Percentiles rank a stretch among this genome's conserved stretches.
Conservation (phyloP, 2,113 vertebrate genomes). For the Microtus pennsylvanicus region DNA sequence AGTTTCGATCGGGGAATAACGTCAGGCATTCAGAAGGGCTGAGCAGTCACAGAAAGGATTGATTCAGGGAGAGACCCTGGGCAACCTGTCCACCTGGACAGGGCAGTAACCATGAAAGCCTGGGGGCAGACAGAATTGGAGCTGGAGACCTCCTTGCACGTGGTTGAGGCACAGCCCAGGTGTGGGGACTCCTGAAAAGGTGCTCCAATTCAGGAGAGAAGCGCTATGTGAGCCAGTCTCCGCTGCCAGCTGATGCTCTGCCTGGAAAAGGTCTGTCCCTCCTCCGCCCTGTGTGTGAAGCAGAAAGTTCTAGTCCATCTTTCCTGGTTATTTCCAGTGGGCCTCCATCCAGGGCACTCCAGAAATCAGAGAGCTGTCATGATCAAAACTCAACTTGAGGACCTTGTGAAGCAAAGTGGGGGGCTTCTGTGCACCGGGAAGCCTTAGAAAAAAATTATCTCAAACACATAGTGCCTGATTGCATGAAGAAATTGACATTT, state of each 20-base stretch:
- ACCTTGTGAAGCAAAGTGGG: slow-evolving; percentile 51
- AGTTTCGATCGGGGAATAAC: background rate
- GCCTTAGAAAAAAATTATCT: slow-evolving; percentile 36
- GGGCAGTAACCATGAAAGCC: background rate
- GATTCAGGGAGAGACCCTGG: background rate
- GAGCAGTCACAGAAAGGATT: background rate
- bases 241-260: background rate
- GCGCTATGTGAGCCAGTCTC: background rate
- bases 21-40: background rate
- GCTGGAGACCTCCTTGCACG: background rate
- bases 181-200: background rate
- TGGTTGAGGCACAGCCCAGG: background rate
- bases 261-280: background rate
- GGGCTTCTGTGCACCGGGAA: slow-evolving; percentile 51
- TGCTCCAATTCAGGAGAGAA: too few relatives aligned
- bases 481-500: slow-evolving; percentile 36
- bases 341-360: slow-evolving; percentile 1
- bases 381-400: slow-evolving; percentile 63
- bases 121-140: background rate
- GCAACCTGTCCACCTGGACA: background rate
- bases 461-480: slow-evolving; percentile 41
- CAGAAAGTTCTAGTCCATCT: slow-evolving; percentile 21
- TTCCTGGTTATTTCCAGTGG: slow-evolving; percentile 35
- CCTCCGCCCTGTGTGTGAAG: background rate
- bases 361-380: background rate